Percentiles rank a stretch among this genome's conserved stretches.
phyloP scores from a whole-genome alignment of 2,113 vertebrate species.

The Leuciscus idus region DNA sequence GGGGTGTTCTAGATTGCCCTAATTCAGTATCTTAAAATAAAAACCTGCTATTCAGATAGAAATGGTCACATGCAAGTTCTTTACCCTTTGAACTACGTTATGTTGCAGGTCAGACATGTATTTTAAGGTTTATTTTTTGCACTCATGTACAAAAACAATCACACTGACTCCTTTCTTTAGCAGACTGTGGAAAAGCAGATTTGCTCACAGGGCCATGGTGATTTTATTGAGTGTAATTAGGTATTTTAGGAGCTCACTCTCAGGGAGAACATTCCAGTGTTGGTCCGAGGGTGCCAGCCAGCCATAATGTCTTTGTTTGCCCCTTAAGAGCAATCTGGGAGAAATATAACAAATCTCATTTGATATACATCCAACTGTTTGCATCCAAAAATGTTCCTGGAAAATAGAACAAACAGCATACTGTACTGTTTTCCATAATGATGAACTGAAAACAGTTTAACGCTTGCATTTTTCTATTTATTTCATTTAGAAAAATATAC shows the following conservation, averaged over 20 bases:
- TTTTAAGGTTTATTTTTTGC: conserved; percentile 41
- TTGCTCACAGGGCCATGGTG: conserved; percentile 24
- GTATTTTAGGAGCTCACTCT: conserved; percentile 51
- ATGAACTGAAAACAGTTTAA: background rate
- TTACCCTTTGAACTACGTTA: conserved; percentile 7
- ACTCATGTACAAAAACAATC: conserved; percentile 24
- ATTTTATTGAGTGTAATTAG: conserved; percentile 55
- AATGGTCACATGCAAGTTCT: conserved; percentile 19
- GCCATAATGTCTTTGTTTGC: conserved; percentile 55
- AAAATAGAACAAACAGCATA: background rate
- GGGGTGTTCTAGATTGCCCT: background rate
- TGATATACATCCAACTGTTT: conserved; percentile 46
- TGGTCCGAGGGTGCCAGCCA: conserved; percentile 50
- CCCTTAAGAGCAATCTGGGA: conserved; percentile 55
- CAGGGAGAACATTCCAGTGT: conserved; percentile 57
- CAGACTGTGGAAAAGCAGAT: conserved; percentile 40
- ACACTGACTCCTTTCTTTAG: conserved; percentile 15
- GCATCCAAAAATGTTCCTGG: conserved; percentile 25
- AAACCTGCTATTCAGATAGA: background rate
- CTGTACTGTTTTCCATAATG: background rate
- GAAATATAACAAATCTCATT: conserved; percentile 27
- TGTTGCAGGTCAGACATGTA: background rate
- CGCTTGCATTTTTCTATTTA: background rate
- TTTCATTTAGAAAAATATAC: background rate
- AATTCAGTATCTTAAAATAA: background rate